Percentiles rank a stretch among this genome's conserved stretches.
Evolutionary conservation across 2,113 vertebrate genomes (phyloP).

Genomic region (rabbit (Oryctolagus cuniculus)): DNA sequence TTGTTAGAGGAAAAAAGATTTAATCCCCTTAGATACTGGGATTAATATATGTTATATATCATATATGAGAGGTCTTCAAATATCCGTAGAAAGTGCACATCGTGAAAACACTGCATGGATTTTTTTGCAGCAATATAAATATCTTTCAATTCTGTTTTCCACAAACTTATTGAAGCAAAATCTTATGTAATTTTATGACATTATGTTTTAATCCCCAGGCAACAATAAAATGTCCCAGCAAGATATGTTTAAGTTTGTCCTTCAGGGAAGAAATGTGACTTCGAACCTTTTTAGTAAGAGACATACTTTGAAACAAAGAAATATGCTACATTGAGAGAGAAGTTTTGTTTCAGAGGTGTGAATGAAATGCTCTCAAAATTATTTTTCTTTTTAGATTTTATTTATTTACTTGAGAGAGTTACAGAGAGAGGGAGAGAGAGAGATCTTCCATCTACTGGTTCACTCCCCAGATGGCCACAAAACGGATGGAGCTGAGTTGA

Average conservation of each 20-base stretch:
- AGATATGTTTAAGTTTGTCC: slow-evolving; percentile 38
- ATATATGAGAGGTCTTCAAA: not conserved
- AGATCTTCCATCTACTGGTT: too few relatives aligned
- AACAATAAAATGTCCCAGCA: slow-evolving; percentile 25
- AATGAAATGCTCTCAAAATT: slow-evolving; percentile 26
- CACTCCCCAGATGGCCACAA: too few relatives aligned
- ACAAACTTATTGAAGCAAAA: too few relatives aligned
- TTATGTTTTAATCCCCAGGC: not conserved
- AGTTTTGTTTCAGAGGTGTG: not conserved
- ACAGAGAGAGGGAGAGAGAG: too few relatives aligned
- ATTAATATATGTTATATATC: too few relatives aligned
- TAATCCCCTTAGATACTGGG: not conserved
- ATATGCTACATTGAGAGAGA: not conserved
- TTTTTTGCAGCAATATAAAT: too few relatives aligned
- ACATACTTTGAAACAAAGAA: slow-evolving; percentile 34
- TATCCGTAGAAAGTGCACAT: not conserved
- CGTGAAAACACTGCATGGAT: not conserved
- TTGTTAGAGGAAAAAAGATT: slow-evolving; percentile 37
- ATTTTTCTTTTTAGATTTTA: not conserved
- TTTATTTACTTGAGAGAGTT: too few relatives aligned
- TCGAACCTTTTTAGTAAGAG: not conserved
- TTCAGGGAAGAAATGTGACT: slow-evolving; percentile 43
- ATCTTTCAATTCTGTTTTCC: too few relatives aligned
- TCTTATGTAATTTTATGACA: not conserved
- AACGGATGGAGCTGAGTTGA: too few relatives aligned